Base-by-base conservation (phyloP, 1,140 invertebrate genomes). In the Bombus waltoni region DNA sequence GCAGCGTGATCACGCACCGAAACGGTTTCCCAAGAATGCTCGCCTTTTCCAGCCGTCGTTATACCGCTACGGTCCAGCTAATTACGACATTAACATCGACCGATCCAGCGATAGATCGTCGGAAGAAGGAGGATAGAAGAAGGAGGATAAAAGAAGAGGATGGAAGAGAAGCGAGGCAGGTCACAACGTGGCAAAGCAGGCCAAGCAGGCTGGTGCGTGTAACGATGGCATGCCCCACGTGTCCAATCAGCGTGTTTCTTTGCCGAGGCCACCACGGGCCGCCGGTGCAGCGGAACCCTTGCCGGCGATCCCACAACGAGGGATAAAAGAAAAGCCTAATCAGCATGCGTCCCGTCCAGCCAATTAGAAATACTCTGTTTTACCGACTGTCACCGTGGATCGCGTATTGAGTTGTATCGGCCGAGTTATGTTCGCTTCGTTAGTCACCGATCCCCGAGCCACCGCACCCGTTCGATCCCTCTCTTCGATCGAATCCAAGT, bases 311-410 rank as follows among this genome's bases (percentile, higher is more conserved):
- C 83, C 83, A 77, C 78, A 88, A 88, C 83, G 89, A 91, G 91
- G 88, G 89, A 78, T 92, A 91, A 93, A 94, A 94, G 93, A 93
- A 94, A 94, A 93, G 92, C 91, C 94, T 95, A 95, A 95, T 95
- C 94, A 95, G 93, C 94, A 95, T 95, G 94, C 94, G 93, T 93
- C 91, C 90, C 92, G 90, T 93, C 92, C 92, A 95, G 93, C 93
- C 94, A 95, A 95, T 95, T 95, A 95, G 94, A 95, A 94, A 94
- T 94, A 93, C 90, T 94, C 95, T 95, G 95, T 94, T 95, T 95
- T 95, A 95, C 94, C 94, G 93, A 95, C 94, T 94, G 94, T 94
- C 94, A 94, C 93, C 86, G 91, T 83, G 81, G 91, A 92, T 93
- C 92, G 91, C 83, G 92, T 94, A 94, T 95, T 95, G 94, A 95